A percentile compares a stretch with the other conserved stretches of the same genome.
These are phyloP conservation scores for Lasioglossum marginatum DNA, from an alignment of 2,888 invertebrate species.

Conservation along the genomic window DNA sequence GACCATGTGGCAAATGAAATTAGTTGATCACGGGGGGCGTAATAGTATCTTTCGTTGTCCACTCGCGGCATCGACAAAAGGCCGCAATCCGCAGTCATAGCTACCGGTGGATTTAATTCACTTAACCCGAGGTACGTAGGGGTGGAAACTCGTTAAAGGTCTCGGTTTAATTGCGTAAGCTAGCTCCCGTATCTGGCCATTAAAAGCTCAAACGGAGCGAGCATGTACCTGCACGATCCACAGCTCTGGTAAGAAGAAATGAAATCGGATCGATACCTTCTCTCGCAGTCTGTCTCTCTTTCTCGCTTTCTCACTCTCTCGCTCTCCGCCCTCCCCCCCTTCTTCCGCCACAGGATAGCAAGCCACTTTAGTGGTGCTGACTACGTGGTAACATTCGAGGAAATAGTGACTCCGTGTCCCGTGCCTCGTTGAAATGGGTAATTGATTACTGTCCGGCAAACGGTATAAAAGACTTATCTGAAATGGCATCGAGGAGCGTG, in stretches of 20 bases:
- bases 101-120: slow-evolving; percentile 69
- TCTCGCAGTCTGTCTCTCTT: background rate
- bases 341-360: slow-evolving; percentile 9
- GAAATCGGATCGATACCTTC: slow-evolving; percentile 61
- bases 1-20: slow-evolving; percentile 37
- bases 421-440: slow-evolving; percentile 12
- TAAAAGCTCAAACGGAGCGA: slow-evolving; percentile 67
- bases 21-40: slow-evolving; percentile 47
- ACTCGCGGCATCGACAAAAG: slow-evolving; percentile 50
- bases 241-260: slow-evolving; percentile 45
- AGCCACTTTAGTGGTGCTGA: slow-evolving; percentile 35
- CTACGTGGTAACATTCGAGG: slow-evolving; percentile 35
- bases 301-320: background rate
- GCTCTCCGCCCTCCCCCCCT: too few species aligned
- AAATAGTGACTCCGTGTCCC: slow-evolving; percentile 21
- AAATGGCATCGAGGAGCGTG: background rate
- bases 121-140: slow-evolving; percentile 60
- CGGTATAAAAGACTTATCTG: background rate
- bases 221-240: slow-evolving; percentile 34
- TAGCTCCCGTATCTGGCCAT: slow-evolving; percentile 58
- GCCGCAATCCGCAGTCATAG: slow-evolving; percentile 31
- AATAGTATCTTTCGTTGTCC: slow-evolving; percentile 64
- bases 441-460: background rate
- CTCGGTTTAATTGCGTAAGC: slow-evolving; percentile 72
- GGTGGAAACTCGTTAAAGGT: slow-evolving; percentile 65